Evolutionary conservation across 2,888 invertebrate species (phyloP).

Genomic region (Pyralis farinalis): DNA sequence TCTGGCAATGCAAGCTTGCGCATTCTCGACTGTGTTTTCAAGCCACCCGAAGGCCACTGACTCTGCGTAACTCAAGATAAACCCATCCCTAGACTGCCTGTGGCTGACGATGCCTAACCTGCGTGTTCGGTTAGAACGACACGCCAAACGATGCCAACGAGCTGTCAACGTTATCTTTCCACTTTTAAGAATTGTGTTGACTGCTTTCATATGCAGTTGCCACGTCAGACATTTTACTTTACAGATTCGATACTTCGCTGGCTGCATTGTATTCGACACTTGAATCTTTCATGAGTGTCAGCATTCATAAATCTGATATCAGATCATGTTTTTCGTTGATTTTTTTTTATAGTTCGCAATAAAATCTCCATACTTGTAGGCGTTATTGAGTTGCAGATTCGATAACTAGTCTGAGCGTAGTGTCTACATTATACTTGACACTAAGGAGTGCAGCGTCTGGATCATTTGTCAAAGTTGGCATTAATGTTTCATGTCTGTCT

Average conservation of each 20-base stretch:
- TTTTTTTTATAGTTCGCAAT: conserved; percentile 37
- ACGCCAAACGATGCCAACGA: no score
- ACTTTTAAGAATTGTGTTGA: neutral
- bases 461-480: conserved; percentile 59
- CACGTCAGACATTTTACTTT: conserved; percentile 18
- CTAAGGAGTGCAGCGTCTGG: conserved; percentile 58
- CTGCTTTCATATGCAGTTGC: conserved; percentile 16
- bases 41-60: no score
- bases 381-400: conserved; percentile 45
- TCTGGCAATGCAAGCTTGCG: no score
- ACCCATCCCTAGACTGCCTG: no score
- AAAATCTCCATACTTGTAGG: conserved; percentile 44
- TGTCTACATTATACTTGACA: conserved; percentile 50
- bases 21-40: no score
- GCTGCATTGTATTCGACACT: conserved; percentile 39
- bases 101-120: no score
- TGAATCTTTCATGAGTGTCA: conserved; percentile 54
- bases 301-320: conserved; percentile 47
- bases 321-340: conserved; percentile 27
- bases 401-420: conserved; percentile 33
- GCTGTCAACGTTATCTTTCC: no score
- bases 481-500: conserved; percentile 51
- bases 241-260: conserved; percentile 23
- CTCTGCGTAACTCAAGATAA: no score
- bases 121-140: no score